Base-by-base conservation (phyloP, 2,113 vertebrate genomes). In the Neopipo cinnamomea region DNA sequence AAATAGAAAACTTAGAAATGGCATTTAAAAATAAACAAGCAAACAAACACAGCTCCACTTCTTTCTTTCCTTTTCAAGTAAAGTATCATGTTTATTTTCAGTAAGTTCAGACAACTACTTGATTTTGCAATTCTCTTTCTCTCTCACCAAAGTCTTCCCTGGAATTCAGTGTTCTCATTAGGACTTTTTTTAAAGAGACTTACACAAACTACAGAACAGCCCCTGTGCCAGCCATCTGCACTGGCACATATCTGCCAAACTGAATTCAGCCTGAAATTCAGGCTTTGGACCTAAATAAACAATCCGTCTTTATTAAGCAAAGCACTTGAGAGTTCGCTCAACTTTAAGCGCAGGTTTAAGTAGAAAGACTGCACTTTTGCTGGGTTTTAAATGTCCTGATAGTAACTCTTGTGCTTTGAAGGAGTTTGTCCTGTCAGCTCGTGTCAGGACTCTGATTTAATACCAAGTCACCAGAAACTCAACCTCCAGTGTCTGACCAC, bases 21-120 rank as follows among this genome's bases (percentile, higher is more conserved):
- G 19, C 74, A 85, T 92, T 93, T 89, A 79, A 94, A 89, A 90
- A 90, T 67, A 84, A 93, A 75, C 67, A 95, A 85, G 42, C 27
- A 93, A 91, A 35, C 53, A 93, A 74, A 75, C 68, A 83, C 53
- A 76, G 35, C 55, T 80, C 55, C 14, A 50, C 15, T 85, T n/a
- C 47, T 88, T 91, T 76, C 71, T 77, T 77, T 88, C 66, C 65
- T 71, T 86, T 88, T 62, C 59, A 83, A 70, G 37, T 39, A 49
- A 77, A 73, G 9, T 27, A 80, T 30, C 62, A 33, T 41, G n/a
- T 67, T 90, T 93, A 61, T 75, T 94, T 89, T 52, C 59, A 59
- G 23, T 52, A 70, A 84, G 28, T 74, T 88, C 61, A 94, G 70
- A 58, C 28, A 75, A 75, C 31, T n/a, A 71, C n/a, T 58, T 77